These are phyloP conservation scores for Campylomormyrus numenius DNA, from an alignment of 2,113 vertebrate species.

Conservation along the genomic window DNA sequence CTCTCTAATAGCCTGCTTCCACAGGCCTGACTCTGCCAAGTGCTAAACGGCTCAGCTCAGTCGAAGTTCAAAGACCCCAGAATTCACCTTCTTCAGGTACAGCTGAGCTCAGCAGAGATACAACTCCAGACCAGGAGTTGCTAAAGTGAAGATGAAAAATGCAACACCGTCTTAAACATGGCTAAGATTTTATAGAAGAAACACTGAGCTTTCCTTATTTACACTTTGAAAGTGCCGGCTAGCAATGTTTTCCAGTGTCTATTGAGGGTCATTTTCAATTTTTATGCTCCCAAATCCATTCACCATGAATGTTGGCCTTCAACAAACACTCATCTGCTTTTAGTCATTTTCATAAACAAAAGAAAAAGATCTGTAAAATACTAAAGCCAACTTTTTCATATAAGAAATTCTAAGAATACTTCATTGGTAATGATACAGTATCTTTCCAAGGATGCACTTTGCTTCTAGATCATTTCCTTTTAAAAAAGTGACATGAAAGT, in stretches of 20 bases:
- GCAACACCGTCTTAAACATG: not conserved
- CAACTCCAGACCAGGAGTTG: not conserved
- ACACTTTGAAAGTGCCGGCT: not conserved
- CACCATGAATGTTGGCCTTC: not conserved
- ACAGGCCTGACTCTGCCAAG: not conserved
- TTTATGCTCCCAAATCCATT: not conserved
- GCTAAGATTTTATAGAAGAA: not conserved
- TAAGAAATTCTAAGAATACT: not conserved
- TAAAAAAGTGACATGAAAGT: not conserved
- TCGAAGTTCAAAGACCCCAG: not conserved
- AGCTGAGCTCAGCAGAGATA: not conserved
- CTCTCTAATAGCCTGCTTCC: conserved; percentile 34
- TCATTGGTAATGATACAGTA: not conserved
- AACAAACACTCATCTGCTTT: not conserved
- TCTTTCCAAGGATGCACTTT: not conserved
- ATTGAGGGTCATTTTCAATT: not conserved
- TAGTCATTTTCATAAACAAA: not conserved
- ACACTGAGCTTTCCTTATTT: not conserved
- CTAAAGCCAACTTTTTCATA: not conserved
- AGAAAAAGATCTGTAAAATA: not conserved
- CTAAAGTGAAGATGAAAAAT: not conserved
- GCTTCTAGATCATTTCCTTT: not conserved
- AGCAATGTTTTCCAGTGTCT: not conserved
- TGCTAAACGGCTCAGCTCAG: conserved; percentile 7
- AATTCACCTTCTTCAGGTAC: not conserved